A percentile compares a stretch with the other conserved stretches of the same genome.
phyloP scores from a whole-genome alignment of 2,113 vertebrate genomes.

The Gallinago paraguaiae region DNA sequence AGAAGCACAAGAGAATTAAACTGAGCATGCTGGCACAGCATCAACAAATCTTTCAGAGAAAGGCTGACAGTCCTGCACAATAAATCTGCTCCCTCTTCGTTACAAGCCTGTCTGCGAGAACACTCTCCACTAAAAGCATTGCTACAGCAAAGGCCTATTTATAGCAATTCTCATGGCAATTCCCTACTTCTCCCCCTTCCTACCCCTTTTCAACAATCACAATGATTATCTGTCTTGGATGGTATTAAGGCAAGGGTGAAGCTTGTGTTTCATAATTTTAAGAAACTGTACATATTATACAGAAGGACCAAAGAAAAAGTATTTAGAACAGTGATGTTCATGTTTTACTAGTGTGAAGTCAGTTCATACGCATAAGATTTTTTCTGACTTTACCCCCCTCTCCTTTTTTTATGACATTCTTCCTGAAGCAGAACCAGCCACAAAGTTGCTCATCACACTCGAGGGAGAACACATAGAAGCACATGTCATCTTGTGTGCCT shows the following conservation, averaged over 20 bases:
- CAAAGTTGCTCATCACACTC: not conserved
- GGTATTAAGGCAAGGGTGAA: not conserved
- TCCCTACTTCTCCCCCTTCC: not conserved
- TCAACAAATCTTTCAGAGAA: constrained; percentile 46
- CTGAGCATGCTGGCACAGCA: constrained; percentile 28
- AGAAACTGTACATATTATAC: not conserved
- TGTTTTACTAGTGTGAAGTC: not conserved
- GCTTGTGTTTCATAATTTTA: not conserved
- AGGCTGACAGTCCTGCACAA: constrained; percentile 45
- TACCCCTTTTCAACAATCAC: not conserved
- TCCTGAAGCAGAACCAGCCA: not conserved
- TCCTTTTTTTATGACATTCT: not conserved
- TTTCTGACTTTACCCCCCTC: not conserved
- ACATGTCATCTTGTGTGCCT: rapidly evolving
- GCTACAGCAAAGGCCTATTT: constrained; percentile 48
- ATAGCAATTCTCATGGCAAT: constrained; percentile 33
- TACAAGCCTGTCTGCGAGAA: constrained; percentile 34
- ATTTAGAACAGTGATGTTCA: not conserved
- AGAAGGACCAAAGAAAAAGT: not conserved
- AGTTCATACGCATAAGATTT: not conserved
- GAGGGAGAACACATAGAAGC: not conserved
- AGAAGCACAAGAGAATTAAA: constrained; percentile 41
- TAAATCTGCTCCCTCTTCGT: constrained; percentile 53
- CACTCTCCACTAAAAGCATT: constrained; percentile 40
- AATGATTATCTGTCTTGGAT: not conserved